These are phyloP conservation scores for Poeciliopsis turneri DNA, from an alignment of 2,797 vertebrate species.

Conservation along the genomic window DNA sequence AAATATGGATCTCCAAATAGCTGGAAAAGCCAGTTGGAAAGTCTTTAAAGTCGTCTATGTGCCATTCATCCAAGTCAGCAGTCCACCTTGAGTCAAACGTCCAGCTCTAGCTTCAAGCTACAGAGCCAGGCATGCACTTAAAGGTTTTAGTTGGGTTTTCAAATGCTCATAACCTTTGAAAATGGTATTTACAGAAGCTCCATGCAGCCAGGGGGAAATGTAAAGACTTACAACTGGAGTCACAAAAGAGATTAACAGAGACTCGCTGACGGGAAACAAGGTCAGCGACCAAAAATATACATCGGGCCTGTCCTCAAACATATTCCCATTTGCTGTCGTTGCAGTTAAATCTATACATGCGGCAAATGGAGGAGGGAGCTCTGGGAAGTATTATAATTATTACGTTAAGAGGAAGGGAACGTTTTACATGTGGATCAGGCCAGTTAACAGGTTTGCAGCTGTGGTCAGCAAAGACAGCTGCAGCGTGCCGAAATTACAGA, in stretches of 20 bases:
- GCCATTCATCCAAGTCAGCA: slow-evolving; percentile 40
- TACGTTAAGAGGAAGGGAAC: slow-evolving; percentile 72
- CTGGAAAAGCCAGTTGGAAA: slow-evolving; percentile 65
- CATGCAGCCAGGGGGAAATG: slow-evolving; percentile 45
- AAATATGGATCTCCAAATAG: slow-evolving; percentile 77
- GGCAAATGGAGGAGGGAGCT: slow-evolving; percentile 60
- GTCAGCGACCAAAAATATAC: slow-evolving; percentile 73
- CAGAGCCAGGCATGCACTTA: slow-evolving; percentile 55
- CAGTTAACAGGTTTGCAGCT: slow-evolving; percentile 76
- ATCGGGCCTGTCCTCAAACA: slow-evolving; percentile 65
- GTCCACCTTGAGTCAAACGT: slow-evolving; percentile 52
- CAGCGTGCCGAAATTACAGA: slow-evolving; percentile 76
- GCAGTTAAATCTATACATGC: slow-evolving; percentile 70
- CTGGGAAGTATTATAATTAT: slow-evolving; percentile 78
- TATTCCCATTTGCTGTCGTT: slow-evolving; percentile 69
- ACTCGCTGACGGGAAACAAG: slow-evolving; percentile 69
- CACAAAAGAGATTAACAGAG: slow-evolving; percentile 68
- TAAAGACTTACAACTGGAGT: slow-evolving; percentile 62
- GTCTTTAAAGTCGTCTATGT: slow-evolving; percentile 55
- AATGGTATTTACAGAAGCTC: slow-evolving; percentile 64
- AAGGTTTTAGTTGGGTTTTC: slow-evolving; percentile 41
- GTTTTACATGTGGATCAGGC: slow-evolving; percentile 77
- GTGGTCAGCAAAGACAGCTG: slow-evolving; percentile 76
- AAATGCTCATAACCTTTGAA: slow-evolving; percentile 49
- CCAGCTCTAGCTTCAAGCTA: slow-evolving; percentile 35